A percentile compares a stretch with the other conserved stretches of the same genome.
These are phyloP conservation scores for Poeciliopsis presidionis DNA, from an alignment of 2,797 vertebrate genomes.

Conservation along the genomic window DNA sequence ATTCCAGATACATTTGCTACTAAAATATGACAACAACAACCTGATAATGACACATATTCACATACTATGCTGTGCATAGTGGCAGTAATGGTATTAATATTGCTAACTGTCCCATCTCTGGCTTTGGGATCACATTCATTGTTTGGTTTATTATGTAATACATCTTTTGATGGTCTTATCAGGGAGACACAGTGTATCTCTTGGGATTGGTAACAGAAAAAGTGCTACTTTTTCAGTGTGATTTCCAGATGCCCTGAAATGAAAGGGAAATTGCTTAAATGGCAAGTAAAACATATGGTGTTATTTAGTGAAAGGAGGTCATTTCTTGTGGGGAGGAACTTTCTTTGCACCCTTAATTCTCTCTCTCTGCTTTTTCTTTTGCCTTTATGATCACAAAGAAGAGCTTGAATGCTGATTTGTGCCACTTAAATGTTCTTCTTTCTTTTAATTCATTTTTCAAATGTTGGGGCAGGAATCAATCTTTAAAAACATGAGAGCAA, in stretches of 20 bases:
- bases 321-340: constrained; percentile 24
- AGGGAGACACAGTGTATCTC: background rate
- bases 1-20: background rate
- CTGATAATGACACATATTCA: background rate
- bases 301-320: constrained; percentile 24
- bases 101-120: constrained; percentile 7
- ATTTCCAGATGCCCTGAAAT: constrained; percentile 71
- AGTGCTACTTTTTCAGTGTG: constrained; percentile 41
- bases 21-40: background rate
- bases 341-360: constrained; percentile 27
- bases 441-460: constrained; percentile 42
- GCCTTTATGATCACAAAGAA: constrained; percentile 49
- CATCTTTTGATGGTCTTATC: constrained; percentile 10
- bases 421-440: constrained; percentile 50
- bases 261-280: constrained; percentile 62
- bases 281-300: constrained; percentile 39
- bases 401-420: constrained; percentile 41
- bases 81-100: background rate
- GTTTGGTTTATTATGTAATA: constrained; percentile 21
- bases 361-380: constrained; percentile 22
- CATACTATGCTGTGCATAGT: background rate
- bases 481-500: background rate
- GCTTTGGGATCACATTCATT: background rate
- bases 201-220: constrained; percentile 19
- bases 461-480: constrained; percentile 48